Conservation (phyloP, 2,888 invertebrate species). For the Antheraea assamensis region DNA sequence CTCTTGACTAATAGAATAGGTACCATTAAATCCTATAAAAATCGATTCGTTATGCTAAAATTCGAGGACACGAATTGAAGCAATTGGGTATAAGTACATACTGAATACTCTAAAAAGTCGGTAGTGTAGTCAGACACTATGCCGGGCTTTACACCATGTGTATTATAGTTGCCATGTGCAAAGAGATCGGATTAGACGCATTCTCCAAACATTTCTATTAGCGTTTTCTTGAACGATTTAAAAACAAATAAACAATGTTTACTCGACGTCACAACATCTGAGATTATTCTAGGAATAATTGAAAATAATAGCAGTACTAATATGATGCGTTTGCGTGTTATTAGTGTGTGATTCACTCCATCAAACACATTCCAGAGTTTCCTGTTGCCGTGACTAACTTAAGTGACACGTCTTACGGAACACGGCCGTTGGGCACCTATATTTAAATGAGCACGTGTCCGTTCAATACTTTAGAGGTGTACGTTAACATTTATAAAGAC, state of each 20-base stretch:
- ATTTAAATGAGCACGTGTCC: not conserved
- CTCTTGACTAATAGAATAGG: too few relatives aligned
- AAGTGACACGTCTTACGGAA: not conserved
- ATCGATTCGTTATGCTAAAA: too few relatives aligned
- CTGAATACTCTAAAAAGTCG: too few relatives aligned
- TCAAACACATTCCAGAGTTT: conserved; percentile 10
- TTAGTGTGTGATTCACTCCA: conserved; percentile 12
- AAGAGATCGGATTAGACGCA: not conserved
- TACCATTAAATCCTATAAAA: too few relatives aligned
- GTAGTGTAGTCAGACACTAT: too few relatives aligned
- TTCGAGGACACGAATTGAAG: too few relatives aligned
- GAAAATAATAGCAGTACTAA: conserved; percentile 14
- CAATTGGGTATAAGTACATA: too few relatives aligned
- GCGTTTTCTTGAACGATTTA: conserved; percentile 16
- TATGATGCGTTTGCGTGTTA: conserved; percentile 18
- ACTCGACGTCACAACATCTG: conserved; percentile 12
- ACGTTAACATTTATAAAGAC: not conserved
- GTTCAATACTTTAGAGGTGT: not conserved
- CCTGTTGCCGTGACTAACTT: conserved; percentile 19
- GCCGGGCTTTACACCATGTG: not conserved
- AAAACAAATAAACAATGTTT: conserved; percentile 14
- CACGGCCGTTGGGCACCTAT: not conserved
- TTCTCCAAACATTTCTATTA: conserved; percentile 13
- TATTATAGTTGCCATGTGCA: not conserved
- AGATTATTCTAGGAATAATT: conserved; percentile 21